A percentile compares a stretch with the other conserved stretches of the same genome.
Conservation (phyloP, 2,113 vertebrate genomes). For the Pluvianellus socialis region DNA sequence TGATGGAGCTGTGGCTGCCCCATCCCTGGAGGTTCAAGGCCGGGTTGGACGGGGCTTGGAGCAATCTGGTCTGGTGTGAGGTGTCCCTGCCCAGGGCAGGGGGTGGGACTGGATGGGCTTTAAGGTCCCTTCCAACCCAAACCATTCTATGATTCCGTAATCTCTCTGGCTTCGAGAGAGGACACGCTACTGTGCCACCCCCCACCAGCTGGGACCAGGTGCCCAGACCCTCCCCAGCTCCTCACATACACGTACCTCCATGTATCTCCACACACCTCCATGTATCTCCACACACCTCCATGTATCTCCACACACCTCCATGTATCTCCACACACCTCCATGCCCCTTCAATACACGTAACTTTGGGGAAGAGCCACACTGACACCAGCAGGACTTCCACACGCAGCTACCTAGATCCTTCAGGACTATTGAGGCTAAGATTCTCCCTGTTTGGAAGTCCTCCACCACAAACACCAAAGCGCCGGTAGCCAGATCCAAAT, state of each 20-base stretch:
- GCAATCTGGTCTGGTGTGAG: too few species aligned
- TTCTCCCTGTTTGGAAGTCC: rapidly evolving
- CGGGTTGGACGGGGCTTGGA: too few species aligned
- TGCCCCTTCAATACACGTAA: neutral
- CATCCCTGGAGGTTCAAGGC: too few species aligned
- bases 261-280: too few species aligned
- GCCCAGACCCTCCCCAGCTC: neutral
- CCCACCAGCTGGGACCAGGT: neutral
- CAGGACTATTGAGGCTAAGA: neutral
- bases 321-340: too few species aligned
- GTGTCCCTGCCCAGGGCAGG: too few species aligned
- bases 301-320: too few species aligned
- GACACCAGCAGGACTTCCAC: neutral
- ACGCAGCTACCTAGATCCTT: neutral
- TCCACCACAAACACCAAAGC: neutral
- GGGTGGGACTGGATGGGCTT: too few species aligned
- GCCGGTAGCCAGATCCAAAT: neutral
- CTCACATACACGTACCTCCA: neutral
- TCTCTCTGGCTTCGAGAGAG: neutral
- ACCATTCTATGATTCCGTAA: too few species aligned
- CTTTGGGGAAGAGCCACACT: neutral
- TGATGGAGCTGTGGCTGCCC: too few species aligned
- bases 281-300: too few species aligned
- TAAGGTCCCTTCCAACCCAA: too few species aligned
- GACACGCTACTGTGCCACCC: neutral